Conservation (phyloP, 2,888 invertebrate species). For the Microplitis deprimator region DNA sequence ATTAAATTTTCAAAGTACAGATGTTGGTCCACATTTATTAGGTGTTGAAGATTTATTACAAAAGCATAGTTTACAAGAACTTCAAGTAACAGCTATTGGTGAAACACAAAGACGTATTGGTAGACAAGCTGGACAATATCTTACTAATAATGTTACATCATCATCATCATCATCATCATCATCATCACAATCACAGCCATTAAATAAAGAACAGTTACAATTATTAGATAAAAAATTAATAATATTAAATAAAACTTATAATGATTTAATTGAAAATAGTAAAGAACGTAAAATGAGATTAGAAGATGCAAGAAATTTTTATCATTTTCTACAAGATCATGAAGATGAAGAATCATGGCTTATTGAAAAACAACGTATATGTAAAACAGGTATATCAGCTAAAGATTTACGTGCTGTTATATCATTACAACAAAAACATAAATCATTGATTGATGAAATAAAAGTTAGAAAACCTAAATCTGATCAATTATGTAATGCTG, state of each 20-base stretch:
- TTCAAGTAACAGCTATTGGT: slow-evolving; percentile 86
- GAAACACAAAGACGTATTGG: slow-evolving; percentile 87
- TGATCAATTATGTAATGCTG: slow-evolving; percentile 80
- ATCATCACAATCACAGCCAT: slow-evolving; percentile 48
- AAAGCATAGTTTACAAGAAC: slow-evolving; percentile 92
- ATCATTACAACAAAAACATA: slow-evolving; percentile 93
- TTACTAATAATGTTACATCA: slow-evolving; percentile 37
- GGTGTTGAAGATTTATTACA: slow-evolving; percentile 96
- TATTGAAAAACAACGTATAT: slow-evolving; percentile 93
- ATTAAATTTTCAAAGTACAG: slow-evolving; percentile 83
- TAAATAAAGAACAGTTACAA: slow-evolving; percentile 67
- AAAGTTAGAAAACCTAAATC: slow-evolving; percentile 82
- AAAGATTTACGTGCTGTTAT: slow-evolving; percentile 93
- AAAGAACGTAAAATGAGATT: slow-evolving; percentile 86
- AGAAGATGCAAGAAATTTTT: slow-evolving; percentile 94
- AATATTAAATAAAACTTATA: slow-evolving; percentile 84
- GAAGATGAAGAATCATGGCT: slow-evolving; percentile 99
- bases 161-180: not conserved
- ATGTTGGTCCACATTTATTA: slow-evolving; percentile 93
- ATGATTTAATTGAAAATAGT: slow-evolving; percentile 81
- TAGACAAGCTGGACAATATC: slow-evolving; percentile 74
- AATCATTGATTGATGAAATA: slow-evolving; percentile 91
- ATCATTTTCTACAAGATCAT: slow-evolving; percentile 96
- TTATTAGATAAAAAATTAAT: slow-evolving; percentile 81
- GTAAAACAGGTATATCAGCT: slow-evolving; percentile 92